phyloP scores from a whole-genome alignment of 2,888 invertebrate species.

The Kryphioiulus occultus region DNA sequence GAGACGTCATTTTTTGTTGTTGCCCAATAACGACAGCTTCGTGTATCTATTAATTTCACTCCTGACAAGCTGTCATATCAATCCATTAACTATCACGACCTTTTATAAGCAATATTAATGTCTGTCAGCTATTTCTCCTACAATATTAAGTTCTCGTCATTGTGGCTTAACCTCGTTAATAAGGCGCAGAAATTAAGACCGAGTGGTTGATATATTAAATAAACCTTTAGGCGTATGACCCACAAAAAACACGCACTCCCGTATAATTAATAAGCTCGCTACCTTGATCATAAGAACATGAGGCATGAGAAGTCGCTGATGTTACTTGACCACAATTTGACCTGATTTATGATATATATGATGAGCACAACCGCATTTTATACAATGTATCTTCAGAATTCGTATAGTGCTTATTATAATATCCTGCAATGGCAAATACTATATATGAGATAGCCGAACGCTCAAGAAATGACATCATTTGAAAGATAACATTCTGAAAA shows the following conservation, averaged over 20 bases:
- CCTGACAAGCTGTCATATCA: slow-evolving; percentile 33
- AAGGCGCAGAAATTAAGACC: slow-evolving; percentile 8
- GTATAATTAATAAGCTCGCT: neutral
- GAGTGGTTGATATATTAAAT: slow-evolving; percentile 21
- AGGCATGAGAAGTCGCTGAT: too few species aligned
- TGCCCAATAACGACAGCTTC: slow-evolving; percentile 32
- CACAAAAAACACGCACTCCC: slow-evolving; percentile 3
- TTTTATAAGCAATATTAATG: slow-evolving; percentile 21
- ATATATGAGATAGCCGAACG: too few species aligned
- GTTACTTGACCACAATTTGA: too few species aligned
- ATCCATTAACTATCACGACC: slow-evolving; percentile 39
- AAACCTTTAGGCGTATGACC: neutral
- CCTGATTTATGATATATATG: too few species aligned
- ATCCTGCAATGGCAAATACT: too few species aligned
- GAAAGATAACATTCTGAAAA: too few species aligned
- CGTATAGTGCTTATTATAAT: too few species aligned
- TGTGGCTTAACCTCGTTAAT: slow-evolving; percentile 18
- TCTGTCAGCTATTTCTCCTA: neutral
- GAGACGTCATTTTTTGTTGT: slow-evolving; percentile 30
- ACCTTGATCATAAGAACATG: neutral
- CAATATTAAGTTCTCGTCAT: slow-evolving; percentile 16
- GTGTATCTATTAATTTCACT: slow-evolving; percentile 27
- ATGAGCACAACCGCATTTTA: too few species aligned
- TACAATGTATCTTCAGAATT: too few species aligned
- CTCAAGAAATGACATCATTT: too few species aligned